Evolutionary conservation across 1,140 invertebrate genomes (phyloP).

Genomic region (Cydia amplana): DNA sequence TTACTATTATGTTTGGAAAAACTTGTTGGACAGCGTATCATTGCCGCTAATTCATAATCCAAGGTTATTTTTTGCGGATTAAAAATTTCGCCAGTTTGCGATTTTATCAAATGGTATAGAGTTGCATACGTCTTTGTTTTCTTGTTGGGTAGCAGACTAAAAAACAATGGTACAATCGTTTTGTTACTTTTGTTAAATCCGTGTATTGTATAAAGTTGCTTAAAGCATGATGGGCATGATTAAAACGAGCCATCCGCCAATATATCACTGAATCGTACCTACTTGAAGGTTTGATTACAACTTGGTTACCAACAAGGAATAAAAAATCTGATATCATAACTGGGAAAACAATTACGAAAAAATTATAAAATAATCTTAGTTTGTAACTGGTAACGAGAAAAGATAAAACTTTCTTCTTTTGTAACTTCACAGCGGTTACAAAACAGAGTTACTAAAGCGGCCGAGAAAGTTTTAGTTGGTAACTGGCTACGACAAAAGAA

Average conservation of each 20-base stretch:
- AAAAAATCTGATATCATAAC: no score
- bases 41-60: constrained; percentile 3
- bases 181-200: background rate
- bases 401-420: no score
- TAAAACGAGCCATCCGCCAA: background rate
- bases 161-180: constrained; percentile 2
- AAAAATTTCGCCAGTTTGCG: background rate
- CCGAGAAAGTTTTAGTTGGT: no score
- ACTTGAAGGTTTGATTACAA: no score
- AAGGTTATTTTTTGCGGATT: background rate
- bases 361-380: no score
- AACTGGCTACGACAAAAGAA: no score
- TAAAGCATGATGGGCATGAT: background rate
- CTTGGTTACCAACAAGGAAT: no score
- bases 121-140: constrained; percentile 3
- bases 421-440: no score
- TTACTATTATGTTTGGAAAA: background rate
- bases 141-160: background rate
- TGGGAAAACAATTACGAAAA: no score
- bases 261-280: background rate
- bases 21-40: background rate
- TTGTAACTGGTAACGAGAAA: no score
- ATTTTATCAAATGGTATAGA: constrained; percentile 3
- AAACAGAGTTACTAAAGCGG: background rate
- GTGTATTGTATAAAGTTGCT: background rate